These are phyloP conservation scores for Doryteuthis pealeii DNA, from an alignment of 1,140 invertebrate species.

Conservation along the genomic window DNA sequence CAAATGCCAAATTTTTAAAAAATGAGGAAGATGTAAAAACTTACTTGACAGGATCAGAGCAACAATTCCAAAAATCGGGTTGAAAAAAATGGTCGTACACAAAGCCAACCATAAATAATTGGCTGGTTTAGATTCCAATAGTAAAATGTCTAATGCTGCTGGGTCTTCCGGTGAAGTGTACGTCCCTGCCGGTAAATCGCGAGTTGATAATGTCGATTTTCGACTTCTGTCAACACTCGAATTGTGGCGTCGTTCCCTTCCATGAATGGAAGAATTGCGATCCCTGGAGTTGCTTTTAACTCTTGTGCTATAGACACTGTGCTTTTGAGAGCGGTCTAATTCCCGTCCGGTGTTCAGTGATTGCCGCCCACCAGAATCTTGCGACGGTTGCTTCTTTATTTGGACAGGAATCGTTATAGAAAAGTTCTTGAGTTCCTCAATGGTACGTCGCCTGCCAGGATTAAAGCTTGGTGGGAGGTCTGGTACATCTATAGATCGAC, in stretches of 20 bases:
- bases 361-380: background rate
- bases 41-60: constrained; percentile 25
- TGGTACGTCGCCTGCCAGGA: background rate
- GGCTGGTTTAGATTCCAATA: constrained; percentile 24
- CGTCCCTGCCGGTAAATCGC: background rate
- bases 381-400: background rate
- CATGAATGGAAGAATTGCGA: no score
- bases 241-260: no score
- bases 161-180: background rate
- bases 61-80: constrained; percentile 20
- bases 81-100: constrained; percentile 27
- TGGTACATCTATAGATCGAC: background rate
- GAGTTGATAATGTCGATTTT: background rate
- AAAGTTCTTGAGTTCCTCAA: background rate
- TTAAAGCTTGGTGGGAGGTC: background rate
- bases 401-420: background rate
- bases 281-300: no score
- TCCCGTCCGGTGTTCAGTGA: no score
- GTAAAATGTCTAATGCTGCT: constrained; percentile 14
- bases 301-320: no score
- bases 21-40: no score
- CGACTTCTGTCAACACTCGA: no score
- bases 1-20: no score
- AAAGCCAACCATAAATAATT: constrained; percentile 26
- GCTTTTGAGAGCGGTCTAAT: no score